These are phyloP conservation scores for Pectinophora gossypiella DNA, from an alignment of 1,140 invertebrate genomes.

Conservation along the genomic window DNA sequence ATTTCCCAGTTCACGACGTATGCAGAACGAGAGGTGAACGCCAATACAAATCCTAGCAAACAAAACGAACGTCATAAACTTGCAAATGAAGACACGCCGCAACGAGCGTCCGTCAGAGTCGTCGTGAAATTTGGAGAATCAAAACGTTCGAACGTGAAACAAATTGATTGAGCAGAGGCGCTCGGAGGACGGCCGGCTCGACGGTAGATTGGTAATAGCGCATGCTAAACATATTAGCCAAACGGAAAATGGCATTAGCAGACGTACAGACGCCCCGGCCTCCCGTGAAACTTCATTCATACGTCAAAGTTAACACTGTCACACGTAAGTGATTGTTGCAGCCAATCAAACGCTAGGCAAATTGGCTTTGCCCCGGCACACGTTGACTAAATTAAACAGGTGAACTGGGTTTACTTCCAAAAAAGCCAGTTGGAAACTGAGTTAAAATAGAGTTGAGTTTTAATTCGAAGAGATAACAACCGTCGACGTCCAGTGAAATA, in stretches of 20 bases:
- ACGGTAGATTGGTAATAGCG: conserved; percentile 70
- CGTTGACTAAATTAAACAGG: conserved; percentile 39
- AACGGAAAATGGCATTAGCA: conserved; percentile 71
- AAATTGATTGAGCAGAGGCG: conserved; percentile 66
- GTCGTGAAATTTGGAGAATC: conserved; percentile 52
- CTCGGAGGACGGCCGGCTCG: conserved; percentile 45
- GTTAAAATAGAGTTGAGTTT: conserved; percentile 40
- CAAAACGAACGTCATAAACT: conserved; percentile 30
- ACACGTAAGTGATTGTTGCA: conserved; percentile 64
- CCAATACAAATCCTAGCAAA: conserved; percentile 21
- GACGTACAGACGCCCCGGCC: conserved; percentile 42
- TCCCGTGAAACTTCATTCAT: conserved; percentile 60
- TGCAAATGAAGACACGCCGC: conserved; percentile 42
- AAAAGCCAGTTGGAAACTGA: conserved; percentile 31
- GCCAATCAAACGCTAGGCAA: conserved; percentile 59
- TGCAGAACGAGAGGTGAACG: not conserved
- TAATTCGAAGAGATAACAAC: conserved; percentile 64
- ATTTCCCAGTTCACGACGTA: not conserved
- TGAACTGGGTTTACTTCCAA: conserved; percentile 35
- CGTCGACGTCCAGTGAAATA: conserved; percentile 56
- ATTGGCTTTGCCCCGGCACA: conserved; percentile 33
- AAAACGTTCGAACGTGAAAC: conserved; percentile 62
- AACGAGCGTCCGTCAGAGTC: conserved; percentile 32
- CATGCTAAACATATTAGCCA: conserved; percentile 71
- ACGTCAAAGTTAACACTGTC: conserved; percentile 57